Evolutionary conservation across 2,888 invertebrate genomes (phyloP).

Genomic region (Synergus japonicus): DNA sequence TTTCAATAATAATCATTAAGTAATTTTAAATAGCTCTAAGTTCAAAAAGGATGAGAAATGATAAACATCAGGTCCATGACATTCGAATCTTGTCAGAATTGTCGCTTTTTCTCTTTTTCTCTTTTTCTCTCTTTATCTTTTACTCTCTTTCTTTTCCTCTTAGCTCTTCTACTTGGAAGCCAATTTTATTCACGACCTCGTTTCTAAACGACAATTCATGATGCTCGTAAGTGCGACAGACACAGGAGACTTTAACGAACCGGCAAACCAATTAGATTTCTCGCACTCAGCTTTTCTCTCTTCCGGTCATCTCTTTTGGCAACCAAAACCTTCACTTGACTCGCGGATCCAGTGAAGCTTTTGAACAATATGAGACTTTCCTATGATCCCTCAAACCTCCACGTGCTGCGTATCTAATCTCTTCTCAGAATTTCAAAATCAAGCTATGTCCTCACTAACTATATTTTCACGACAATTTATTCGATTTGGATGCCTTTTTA

Average conservation of each 20-base stretch:
- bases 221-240: constrained; percentile 51
- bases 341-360: constrained; percentile 30
- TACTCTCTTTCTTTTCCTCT: not conserved
- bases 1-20: no score
- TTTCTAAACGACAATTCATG: constrained; percentile 45
- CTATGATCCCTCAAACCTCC: constrained; percentile 23
- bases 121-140: not conserved
- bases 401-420: constrained; percentile 17
- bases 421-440: constrained; percentile 29
- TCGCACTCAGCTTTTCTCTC: constrained; percentile 49
- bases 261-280: constrained; percentile 59
- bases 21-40: no score
- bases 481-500: no score
- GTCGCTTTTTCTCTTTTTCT: not conserved
- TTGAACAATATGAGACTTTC: constrained; percentile 33
- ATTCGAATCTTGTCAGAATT: constrained; percentile 11
- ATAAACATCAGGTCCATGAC: not conserved
- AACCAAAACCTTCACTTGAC: constrained; percentile 52
- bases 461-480: no score
- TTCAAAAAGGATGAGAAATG: not conserved
- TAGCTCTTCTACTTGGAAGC: constrained; percentile 45
- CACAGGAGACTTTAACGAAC: constrained; percentile 57
- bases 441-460: not conserved
- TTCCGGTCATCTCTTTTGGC: constrained; percentile 49
- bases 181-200: constrained; percentile 56